Evolutionary conservation across 2,113 vertebrate species (phyloP), one percentile per base, ranked within the genome.

Genomic region (Gobio gobio): DNA sequence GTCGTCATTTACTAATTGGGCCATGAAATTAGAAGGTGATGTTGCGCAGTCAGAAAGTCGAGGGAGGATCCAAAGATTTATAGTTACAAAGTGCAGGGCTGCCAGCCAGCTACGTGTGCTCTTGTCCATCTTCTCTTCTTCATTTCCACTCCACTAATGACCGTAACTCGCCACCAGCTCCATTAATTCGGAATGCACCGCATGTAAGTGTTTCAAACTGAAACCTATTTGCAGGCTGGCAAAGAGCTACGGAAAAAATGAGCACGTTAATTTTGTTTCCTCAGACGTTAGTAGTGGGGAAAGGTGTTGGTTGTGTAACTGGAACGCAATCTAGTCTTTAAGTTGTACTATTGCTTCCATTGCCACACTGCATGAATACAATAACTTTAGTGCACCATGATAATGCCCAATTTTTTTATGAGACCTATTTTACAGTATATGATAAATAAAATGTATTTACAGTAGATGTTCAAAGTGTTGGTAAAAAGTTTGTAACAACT

Each of bases 161-260:
- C 89, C 86, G 82, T 90, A 90, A 92, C 90, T 86, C 87, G 86
- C 92, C 90, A 88, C 4, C 40, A 81, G 92, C 89, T 78, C 85
- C 90, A 94, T 94, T 91, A 93, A 94, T 94, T 91, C 88, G 3
- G 88, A 89, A 86, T 73, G 88, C 80, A 83, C 88, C 83, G 88
- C 86, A 91, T 87, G 88, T 90, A 88, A 92, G 89, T 90, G 90
- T 91, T 92, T 92, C 88, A 91, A 24, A 63, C 22, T 2, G 24
- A 47, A 33, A 68, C 59, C 16, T 18, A 10, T 49, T n/a, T 49
- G 63, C 79, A 51, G 3, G 40, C n/a, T 47, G 24, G 74, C 12
- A 51, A 33, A 54, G 9, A 76, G 74, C 45, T 76, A 26, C 8
- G 14, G 49, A 8, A 33, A 66, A 49, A 33, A 54, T 24, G 4